Evolutionary conservation across 2,113 vertebrate species (phyloP).

Genomic region (Prionailurus viverrinus): DNA sequence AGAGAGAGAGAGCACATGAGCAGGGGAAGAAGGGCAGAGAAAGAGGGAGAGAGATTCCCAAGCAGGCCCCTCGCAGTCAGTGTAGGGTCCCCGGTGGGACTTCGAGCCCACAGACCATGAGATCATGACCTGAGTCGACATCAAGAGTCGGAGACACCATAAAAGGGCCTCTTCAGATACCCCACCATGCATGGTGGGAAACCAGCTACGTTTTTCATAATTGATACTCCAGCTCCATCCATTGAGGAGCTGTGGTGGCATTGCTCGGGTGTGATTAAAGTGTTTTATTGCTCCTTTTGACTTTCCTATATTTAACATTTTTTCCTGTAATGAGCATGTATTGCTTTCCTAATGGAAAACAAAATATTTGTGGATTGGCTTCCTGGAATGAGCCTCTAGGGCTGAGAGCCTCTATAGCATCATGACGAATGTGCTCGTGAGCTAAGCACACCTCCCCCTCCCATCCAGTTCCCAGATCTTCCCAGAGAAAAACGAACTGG

Average conservation of each 20-base stretch:
- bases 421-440: fast-evolving
- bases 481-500: neutral
- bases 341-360: constrained; percentile 59
- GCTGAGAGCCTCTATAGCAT: neutral
- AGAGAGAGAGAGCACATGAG: too few species aligned
- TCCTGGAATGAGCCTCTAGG: neutral
- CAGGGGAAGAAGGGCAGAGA: too few species aligned
- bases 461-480: neutral
- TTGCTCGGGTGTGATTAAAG: neutral
- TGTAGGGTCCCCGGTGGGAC: too few species aligned
- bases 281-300: constrained; percentile 58
- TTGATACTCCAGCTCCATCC: neutral
- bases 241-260: neutral
- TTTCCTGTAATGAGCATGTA: constrained; percentile 25
- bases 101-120: too few species aligned
- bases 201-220: neutral
- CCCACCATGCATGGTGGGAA: neutral
- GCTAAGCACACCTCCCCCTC: neutral
- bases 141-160: too few species aligned
- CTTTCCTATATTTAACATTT: neutral
- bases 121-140: too few species aligned
- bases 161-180: neutral
- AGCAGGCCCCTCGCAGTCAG: too few species aligned
- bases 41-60: too few species aligned
- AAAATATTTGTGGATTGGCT: constrained; percentile 53